A percentile compares a stretch with the other conserved stretches of the same genome.
phyloP scores from a whole-genome alignment of 1,140 invertebrate genomes.

The Diuraphis noxia region DNA sequence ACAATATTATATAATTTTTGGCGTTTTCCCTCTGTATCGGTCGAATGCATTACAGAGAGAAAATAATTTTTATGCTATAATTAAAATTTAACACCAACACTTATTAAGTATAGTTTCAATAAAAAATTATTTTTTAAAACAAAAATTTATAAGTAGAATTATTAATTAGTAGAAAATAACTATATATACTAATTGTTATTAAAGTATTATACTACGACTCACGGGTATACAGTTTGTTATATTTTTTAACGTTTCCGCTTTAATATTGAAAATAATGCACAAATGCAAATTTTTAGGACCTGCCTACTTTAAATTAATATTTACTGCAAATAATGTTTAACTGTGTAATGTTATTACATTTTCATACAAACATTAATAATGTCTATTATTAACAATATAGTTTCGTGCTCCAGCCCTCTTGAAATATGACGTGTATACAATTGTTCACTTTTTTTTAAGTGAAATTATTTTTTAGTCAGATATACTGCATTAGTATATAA shows the following conservation, averaged over 20 bases:
- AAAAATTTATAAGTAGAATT: background rate
- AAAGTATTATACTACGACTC: background rate
- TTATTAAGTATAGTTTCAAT: background rate
- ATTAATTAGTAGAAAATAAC: background rate
- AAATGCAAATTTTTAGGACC: background rate
- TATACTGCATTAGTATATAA: background rate
- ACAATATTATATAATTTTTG: background rate
- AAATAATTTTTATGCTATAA: background rate
- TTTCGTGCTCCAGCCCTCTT: background rate
- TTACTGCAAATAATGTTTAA: background rate
- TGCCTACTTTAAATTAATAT: background rate
- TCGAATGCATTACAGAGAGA: background rate
- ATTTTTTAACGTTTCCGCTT: background rate
- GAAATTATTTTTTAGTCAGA: background rate
- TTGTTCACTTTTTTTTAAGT: background rate
- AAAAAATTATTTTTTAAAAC: background rate
- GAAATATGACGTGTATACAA: background rate
- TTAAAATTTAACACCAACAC: background rate
- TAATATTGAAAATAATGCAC: background rate
- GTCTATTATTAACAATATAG: background rate
- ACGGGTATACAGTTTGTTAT: background rate
- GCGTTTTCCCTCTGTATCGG: background rate
- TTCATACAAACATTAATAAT: background rate
- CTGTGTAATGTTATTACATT: background rate
- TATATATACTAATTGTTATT: background rate